Percentiles rank a stretch among this genome's conserved stretches.
Evolutionary conservation across 2,797 vertebrate species (phyloP).

Genomic region (Peromyscus nudipes): DNA sequence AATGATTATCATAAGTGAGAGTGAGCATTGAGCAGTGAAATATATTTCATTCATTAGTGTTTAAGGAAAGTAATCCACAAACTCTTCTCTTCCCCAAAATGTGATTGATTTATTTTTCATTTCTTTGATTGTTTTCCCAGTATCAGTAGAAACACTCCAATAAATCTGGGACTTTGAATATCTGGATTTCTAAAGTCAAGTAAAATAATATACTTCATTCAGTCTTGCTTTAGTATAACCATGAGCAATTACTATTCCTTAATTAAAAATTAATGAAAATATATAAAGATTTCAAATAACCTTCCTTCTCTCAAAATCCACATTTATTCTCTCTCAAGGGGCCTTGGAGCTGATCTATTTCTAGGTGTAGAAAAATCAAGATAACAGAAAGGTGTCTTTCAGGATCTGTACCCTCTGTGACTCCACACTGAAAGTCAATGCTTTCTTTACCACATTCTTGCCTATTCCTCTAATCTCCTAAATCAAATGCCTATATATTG

Average conservation of each 20-base stretch:
- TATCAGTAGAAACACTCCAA: background rate
- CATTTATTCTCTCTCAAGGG: background rate
- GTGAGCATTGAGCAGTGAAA: background rate
- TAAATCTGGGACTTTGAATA: background rate
- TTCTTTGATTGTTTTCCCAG: background rate
- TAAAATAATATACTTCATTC: background rate
- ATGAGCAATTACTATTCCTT: background rate
- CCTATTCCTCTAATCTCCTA: background rate
- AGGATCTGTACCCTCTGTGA: background rate
- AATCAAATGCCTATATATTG: background rate
- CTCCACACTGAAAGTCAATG: background rate
- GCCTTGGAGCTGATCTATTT: background rate
- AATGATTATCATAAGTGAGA: background rate
- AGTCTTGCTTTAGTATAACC: background rate
- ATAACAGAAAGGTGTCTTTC: background rate
- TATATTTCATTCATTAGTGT: background rate
- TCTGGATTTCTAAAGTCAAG: background rate
- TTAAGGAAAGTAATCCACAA: background rate
- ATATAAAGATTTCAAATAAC: background rate
- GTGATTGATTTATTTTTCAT: background rate
- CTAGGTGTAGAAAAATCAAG: background rate
- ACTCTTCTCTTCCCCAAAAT: background rate
- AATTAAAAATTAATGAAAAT: background rate
- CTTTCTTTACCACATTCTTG: background rate
- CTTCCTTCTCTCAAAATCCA: rapidly evolving